Evolutionary conservation across 2,888 invertebrate genomes (phyloP).

Genomic region (Drosophila kanekoi): DNA sequence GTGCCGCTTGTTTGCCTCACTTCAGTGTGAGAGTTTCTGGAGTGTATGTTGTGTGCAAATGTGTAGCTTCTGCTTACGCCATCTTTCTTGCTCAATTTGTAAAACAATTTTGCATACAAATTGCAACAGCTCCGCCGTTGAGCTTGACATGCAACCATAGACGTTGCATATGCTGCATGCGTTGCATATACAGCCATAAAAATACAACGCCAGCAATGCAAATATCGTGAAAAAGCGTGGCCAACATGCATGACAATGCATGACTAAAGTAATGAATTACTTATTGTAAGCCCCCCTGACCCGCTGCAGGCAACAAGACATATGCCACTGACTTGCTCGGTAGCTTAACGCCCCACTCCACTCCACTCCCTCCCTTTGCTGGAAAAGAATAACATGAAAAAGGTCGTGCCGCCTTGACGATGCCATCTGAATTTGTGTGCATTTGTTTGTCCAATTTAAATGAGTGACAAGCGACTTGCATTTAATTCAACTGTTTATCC

Average conservation of each 20-base stretch:
- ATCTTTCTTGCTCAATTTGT: conserved; percentile 80
- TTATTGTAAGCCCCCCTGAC: conserved; percentile 55
- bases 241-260: conserved; percentile 78
- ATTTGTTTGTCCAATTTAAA: conserved; percentile 68
- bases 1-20: conserved; percentile 60
- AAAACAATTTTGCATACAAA: conserved; percentile 81
- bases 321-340: conserved; percentile 49
- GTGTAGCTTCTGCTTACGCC: conserved; percentile 70
- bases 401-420: conserved; percentile 65
- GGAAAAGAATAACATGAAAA: conserved; percentile 58
- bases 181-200: conserved; percentile 57
- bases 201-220: conserved; percentile 67
- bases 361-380: not conserved
- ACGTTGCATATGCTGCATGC: conserved; percentile 43
- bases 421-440: conserved; percentile 62
- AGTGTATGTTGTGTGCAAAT: conserved; percentile 27
- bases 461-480: conserved; percentile 67
- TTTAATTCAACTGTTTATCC: conserved; percentile 51
- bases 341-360: not conserved
- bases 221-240: conserved; percentile 67
- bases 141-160: conserved; percentile 61
- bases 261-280: conserved; percentile 80
- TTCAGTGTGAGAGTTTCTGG: conserved; percentile 28
- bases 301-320: conserved; percentile 52
- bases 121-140: conserved; percentile 73